Evolutionary conservation across 1,140 invertebrate species (phyloP).

Genomic region (Megalonaias nervosa): DNA sequence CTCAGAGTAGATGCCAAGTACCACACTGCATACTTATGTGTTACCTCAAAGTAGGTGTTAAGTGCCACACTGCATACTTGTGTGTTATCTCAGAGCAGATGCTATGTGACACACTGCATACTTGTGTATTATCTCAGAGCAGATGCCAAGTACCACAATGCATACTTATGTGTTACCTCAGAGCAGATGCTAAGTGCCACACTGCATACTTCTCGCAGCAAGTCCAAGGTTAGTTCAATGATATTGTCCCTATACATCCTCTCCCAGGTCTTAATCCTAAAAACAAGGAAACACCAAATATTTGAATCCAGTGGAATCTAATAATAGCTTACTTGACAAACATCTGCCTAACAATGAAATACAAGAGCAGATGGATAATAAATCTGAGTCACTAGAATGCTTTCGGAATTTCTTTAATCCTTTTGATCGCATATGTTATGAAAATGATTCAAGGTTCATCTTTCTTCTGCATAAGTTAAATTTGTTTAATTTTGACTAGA

Average conservation of each 20-base stretch:
- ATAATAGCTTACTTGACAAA: too few species aligned
- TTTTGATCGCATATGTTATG: too few species aligned
- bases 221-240: conserved; percentile 9
- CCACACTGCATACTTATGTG: not conserved
- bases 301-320: too few species aligned
- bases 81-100: conserved; percentile 19
- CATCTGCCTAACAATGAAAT: too few species aligned
- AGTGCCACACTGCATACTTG: conserved; percentile 15
- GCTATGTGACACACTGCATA: conserved; percentile 8
- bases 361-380: too few species aligned
- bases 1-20: too few species aligned
- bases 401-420: too few species aligned
- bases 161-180: conserved; percentile 5
- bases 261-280: conserved; percentile 7
- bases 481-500: too few species aligned
- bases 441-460: too few species aligned
- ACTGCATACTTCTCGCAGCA: conserved; percentile 18
- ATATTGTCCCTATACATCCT: conserved; percentile 27
- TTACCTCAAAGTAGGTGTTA: conserved; percentile 23
- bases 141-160: too few species aligned
- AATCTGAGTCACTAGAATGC: too few species aligned
- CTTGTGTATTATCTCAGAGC: not conserved
- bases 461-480: too few species aligned
- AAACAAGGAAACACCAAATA: not conserved
- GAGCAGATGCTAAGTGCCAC: conserved; percentile 21